These are phyloP conservation scores for Xanthia icteritia DNA, from an alignment of 2,888 invertebrate species.

Conservation along the genomic window DNA sequence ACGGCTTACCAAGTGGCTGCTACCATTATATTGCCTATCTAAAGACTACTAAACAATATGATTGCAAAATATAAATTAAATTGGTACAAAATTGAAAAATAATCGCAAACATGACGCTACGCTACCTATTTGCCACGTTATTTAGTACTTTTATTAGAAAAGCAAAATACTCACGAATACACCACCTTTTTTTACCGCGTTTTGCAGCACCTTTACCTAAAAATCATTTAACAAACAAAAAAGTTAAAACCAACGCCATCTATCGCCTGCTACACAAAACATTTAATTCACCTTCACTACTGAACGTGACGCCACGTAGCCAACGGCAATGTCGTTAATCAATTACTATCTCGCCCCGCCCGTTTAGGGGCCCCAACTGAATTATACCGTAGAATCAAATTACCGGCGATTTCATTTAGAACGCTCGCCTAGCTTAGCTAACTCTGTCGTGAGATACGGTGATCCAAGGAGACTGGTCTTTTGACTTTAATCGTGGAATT, in stretches of 20 bases:
- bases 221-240: neutral
- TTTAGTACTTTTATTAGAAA: neutral
- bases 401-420: slow-evolving; percentile 70
- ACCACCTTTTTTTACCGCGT: neutral
- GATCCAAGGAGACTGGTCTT: slow-evolving; percentile 46
- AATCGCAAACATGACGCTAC: no score
- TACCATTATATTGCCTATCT: neutral
- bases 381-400: slow-evolving; percentile 70
- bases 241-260: slow-evolving; percentile 38
- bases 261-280: slow-evolving; percentile 18
- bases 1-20: neutral
- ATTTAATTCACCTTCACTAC: neutral
- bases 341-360: slow-evolving; percentile 47
- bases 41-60: neutral
- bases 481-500: slow-evolving; percentile 56
- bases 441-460: slow-evolving; percentile 41
- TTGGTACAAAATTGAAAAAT: no score
- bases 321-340: slow-evolving; percentile 36
- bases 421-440: slow-evolving; percentile 58
- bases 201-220: neutral
- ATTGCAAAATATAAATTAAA: neutral
- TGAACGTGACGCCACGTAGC: slow-evolving; percentile 29
- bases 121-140: neutral
- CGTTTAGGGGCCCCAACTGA: slow-evolving; percentile 59
- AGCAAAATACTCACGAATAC: neutral